Percentiles rank a stretch among this genome's conserved stretches.
Conservation (phyloP, 2,113 vertebrate genomes). For the Cynoglossus semilaevis region DNA sequence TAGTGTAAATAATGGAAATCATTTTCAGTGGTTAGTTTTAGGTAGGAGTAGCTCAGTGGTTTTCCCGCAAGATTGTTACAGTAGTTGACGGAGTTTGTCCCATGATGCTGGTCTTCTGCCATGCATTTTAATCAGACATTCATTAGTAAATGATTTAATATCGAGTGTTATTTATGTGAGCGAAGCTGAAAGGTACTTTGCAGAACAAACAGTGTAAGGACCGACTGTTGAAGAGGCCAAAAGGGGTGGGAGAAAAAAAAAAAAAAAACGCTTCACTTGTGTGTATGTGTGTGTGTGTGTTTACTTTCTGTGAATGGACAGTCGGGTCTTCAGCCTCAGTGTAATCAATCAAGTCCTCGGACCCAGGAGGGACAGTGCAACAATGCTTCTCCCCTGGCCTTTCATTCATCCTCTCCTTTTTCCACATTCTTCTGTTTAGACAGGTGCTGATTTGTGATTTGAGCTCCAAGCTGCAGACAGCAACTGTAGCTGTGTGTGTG, state of each 20-base stretch:
- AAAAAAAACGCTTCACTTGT: neutral
- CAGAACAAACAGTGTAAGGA: no score
- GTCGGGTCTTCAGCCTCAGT: neutral
- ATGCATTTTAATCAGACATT: no score
- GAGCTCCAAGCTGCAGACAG: slow-evolving; percentile 28
- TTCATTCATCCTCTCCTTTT: slow-evolving; percentile 8
- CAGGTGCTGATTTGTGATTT: slow-evolving; percentile 61
- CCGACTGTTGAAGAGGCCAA: no score
- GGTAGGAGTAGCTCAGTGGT: no score
- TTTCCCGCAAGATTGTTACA: no score
- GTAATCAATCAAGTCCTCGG: slow-evolving; percentile 50
- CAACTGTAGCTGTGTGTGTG: slow-evolving; percentile 12
- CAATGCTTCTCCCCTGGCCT: slow-evolving; percentile 35
- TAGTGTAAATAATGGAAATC: no score
- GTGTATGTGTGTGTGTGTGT: neutral
- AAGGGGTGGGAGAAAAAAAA: neutral
- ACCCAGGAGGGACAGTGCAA: slow-evolving; percentile 42
- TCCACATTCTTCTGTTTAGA: slow-evolving; percentile 49
- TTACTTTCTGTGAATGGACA: neutral
- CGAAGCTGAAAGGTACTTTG: no score
- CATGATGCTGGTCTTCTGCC: no score
- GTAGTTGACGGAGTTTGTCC: no score
- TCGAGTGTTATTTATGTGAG: no score
- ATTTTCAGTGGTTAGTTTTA: no score
- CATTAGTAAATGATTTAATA: no score